Percentiles rank a stretch among this genome's conserved stretches.
phyloP scores from a whole-genome alignment of 1,140 invertebrate genomes.

The Lucilia sericata region DNA sequence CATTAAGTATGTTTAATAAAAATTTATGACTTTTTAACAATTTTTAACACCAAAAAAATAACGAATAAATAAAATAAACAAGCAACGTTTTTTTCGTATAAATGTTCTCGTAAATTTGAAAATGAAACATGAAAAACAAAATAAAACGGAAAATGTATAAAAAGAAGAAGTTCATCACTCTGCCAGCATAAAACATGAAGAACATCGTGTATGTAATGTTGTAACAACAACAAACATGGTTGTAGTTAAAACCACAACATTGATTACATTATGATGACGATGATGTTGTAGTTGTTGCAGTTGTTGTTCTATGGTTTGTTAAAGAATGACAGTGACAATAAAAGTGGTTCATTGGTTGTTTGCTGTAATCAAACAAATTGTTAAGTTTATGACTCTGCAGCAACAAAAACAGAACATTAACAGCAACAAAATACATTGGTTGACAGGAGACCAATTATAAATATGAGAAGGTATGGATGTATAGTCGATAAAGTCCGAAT shows the following conservation, averaged over 20 bases:
- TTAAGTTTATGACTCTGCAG: conserved; percentile 45
- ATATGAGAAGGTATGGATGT: no score
- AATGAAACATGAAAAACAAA: neutral
- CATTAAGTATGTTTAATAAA: conserved; percentile 47
- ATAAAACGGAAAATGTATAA: neutral
- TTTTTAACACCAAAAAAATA: conserved; percentile 10
- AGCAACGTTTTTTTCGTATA: neutral
- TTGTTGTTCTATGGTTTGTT: conserved; percentile 13
- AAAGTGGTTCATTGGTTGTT: conserved; percentile 38
- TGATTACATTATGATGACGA: conserved; percentile 29
- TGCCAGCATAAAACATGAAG: neutral
- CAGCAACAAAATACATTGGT: neutral
- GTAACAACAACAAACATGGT: neutral
- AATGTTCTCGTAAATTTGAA: neutral
- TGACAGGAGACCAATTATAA: no score
- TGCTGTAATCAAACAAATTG: conserved; percentile 48
- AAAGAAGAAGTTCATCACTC: conserved; percentile 28
- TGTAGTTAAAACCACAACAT: conserved; percentile 36
- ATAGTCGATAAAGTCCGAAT: no score
- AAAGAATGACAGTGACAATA: conserved; percentile 44
- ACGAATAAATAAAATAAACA: neutral
- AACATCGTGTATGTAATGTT: neutral
- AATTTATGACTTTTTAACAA: conserved; percentile 47
- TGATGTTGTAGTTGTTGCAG: neutral
- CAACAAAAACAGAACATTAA: neutral